Percentiles rank a stretch among this genome's conserved stretches.
Conservation (phyloP, 2,797 vertebrate species). For the Phataginus tetradactyla region DNA sequence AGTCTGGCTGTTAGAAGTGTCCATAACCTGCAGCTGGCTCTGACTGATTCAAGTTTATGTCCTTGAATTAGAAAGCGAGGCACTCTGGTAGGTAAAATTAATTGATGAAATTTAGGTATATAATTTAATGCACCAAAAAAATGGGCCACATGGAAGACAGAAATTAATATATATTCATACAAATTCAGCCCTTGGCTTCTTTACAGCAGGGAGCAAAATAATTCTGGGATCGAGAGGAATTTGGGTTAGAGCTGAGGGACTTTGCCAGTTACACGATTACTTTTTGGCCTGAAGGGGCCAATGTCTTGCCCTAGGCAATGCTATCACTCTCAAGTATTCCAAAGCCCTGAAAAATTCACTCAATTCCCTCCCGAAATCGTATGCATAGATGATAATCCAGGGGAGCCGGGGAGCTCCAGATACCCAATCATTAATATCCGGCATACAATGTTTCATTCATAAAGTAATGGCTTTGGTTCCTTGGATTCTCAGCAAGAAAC, state of each 20-base stretch:
- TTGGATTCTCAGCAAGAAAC: constrained; percentile 60
- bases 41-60: neutral
- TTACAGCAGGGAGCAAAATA: constrained; percentile 48
- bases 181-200: constrained; percentile 51
- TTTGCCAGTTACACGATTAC: constrained; percentile 52
- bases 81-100: constrained; percentile 56
- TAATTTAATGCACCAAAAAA: constrained; percentile 44
- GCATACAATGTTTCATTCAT: constrained; percentile 73
- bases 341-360: constrained; percentile 64
- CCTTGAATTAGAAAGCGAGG: constrained; percentile 27
- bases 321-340: constrained; percentile 58
- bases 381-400: constrained; percentile 58
- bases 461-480: constrained; percentile 66
- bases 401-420: constrained; percentile 41
- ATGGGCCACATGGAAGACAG: constrained; percentile 50
- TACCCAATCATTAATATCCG: constrained; percentile 66
- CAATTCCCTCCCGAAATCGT: constrained; percentile 63
- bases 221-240: constrained; percentile 49
- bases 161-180: constrained; percentile 59
- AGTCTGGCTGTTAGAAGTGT: constrained; percentile 5
- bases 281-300: constrained; percentile 30
- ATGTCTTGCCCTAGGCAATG: constrained; percentile 41
- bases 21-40: neutral
- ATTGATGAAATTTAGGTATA: constrained; percentile 38
- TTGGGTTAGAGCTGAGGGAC: constrained; percentile 51